Conservation (phyloP, 2,888 invertebrate genomes). For the Cataglyphis livida region DNA sequence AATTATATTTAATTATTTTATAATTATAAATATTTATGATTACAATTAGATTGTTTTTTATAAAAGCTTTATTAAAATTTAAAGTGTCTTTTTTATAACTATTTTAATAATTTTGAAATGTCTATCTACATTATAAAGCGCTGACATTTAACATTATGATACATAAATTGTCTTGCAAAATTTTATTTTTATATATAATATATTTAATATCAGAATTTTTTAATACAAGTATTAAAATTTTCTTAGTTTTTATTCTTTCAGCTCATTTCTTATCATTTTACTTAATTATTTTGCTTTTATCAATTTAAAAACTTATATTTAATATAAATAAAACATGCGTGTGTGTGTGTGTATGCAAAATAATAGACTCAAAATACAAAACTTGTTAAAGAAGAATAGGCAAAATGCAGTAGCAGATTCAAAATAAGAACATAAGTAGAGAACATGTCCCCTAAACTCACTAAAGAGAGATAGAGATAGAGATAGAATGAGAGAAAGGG, state of each 20-base stretch:
- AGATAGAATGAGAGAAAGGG: not conserved
- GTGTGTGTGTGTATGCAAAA: not conserved
- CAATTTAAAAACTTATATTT: not conserved
- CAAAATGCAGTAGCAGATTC: not conserved
- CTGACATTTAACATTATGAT: not conserved
- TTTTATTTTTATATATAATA: not conserved
- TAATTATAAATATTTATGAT: not conserved
- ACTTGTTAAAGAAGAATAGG: not conserved
- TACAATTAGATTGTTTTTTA: not conserved
- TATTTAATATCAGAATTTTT: not conserved
- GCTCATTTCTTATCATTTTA: not conserved
- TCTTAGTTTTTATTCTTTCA: not conserved
- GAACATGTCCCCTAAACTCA: not conserved
- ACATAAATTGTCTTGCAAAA: not conserved
- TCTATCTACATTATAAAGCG: not conserved
- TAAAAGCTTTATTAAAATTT: not conserved
- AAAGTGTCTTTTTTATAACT: not conserved
- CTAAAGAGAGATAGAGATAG: constrained; percentile 15
- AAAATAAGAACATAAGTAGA: constrained; percentile 21
- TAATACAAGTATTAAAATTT: not conserved
- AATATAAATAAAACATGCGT: not conserved
- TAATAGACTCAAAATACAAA: constrained; percentile 32
- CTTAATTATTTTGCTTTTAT: not conserved
- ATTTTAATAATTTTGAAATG: not conserved
- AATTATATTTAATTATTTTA: not conserved